phyloP scores from a whole-genome alignment of 2,797 vertebrate species.

The Mormyrops boulengeri region DNA sequence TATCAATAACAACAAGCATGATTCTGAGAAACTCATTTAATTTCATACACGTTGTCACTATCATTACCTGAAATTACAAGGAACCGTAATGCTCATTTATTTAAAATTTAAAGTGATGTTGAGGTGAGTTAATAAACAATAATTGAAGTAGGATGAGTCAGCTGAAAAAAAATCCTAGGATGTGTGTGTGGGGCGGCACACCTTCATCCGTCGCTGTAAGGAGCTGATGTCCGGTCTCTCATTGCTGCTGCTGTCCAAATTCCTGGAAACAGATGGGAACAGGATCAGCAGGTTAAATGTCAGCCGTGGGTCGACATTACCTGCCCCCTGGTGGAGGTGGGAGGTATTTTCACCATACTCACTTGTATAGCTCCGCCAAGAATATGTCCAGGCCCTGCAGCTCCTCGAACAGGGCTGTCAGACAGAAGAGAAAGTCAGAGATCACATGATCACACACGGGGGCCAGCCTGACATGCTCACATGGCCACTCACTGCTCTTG shows the following conservation, averaged over 20 bases:
- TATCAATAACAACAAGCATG: background rate
- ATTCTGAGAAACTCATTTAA: background rate
- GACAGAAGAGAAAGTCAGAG: constrained; percentile 25
- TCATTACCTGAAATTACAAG: background rate
- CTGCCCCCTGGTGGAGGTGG: background rate
- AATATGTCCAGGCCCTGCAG: constrained; percentile 93
- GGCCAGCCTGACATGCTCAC: background rate
- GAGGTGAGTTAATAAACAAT: background rate
- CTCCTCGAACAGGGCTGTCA: constrained; percentile 86
- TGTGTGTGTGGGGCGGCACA: constrained; percentile 36
- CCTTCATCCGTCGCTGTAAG: constrained; percentile 83
- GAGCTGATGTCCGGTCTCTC: constrained; percentile 84
- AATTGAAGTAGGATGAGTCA: background rate
- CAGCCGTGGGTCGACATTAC: background rate
- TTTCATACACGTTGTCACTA: background rate
- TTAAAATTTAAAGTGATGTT: too few species aligned
- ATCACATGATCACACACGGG: background rate
- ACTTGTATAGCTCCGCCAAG: constrained; percentile 94
- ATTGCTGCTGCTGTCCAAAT: constrained; percentile 85
- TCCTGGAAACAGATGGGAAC: constrained; percentile 49
- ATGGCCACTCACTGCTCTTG: constrained; percentile 73
- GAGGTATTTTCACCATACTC: constrained; percentile 49
- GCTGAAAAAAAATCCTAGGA: background rate
- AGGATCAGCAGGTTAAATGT: background rate
- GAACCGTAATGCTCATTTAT: background rate